Percentiles rank a stretch among this genome's conserved stretches.
These are phyloP conservation scores for Anarsia innoxiella DNA, from an alignment of 2,888 invertebrate species.

Conservation along the genomic window DNA sequence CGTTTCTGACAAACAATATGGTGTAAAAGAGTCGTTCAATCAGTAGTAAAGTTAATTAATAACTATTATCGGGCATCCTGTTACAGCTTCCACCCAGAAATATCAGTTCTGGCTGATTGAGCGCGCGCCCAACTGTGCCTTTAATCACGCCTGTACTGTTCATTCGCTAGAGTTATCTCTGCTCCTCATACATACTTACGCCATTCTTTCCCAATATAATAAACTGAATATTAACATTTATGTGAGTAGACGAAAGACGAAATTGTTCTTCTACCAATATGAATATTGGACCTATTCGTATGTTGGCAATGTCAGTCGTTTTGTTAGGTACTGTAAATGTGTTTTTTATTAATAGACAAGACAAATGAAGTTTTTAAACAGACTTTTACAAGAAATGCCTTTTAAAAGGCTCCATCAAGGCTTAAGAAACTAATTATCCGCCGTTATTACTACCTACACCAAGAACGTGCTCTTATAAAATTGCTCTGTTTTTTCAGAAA, in stretches of 20 bases:
- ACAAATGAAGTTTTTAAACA: too few species aligned
- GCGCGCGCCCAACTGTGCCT: constrained; percentile 37
- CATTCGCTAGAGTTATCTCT: constrained; percentile 4
- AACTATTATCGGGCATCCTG: constrained; percentile 37
- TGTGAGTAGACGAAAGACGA: too few species aligned
- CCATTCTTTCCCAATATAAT: constrained; percentile 8
- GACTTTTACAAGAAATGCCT: constrained; percentile 8
- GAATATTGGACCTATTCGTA: too few species aligned
- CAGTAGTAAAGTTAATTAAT: constrained; percentile 39
- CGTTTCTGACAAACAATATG: constrained; percentile 12
- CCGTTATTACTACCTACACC: constrained; percentile 14
- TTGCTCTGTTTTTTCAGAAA: constrained; percentile 3
- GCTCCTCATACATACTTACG: constrained; percentile 6
- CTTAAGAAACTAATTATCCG: constrained; percentile 16
- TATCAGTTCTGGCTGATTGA: constrained; percentile 53
- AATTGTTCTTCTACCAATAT: too few species aligned
- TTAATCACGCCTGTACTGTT: constrained; percentile 44
- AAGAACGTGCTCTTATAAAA: constrained; percentile 12
- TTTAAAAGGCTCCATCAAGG: constrained; percentile 7
- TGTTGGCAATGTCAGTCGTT: too few species aligned
- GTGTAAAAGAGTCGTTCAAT: constrained; percentile 24
- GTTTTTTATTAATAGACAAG: too few species aligned
- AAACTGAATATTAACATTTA: too few species aligned
- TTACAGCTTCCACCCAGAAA: constrained; percentile 19
- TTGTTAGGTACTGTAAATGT: too few species aligned